Evolutionary conservation across 2,797 vertebrate genomes (phyloP), one percentile per base, ranked within the genome.

Genomic region (Diglossa cyanea): DNA sequence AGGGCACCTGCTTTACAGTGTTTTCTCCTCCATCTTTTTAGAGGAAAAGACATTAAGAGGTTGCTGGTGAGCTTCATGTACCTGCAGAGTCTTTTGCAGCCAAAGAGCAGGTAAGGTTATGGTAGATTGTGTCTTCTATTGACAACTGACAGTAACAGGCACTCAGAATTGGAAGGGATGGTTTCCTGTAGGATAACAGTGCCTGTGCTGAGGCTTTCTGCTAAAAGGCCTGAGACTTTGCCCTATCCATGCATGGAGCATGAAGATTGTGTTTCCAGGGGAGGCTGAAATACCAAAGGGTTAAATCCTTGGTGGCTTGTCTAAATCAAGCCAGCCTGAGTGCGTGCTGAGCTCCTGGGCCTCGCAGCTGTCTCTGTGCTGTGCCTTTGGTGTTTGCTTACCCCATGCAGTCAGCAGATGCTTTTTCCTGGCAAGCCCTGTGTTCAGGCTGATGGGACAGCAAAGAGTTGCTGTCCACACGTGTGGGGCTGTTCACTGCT

Each of bases 21-120:
- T 76, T 68, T 44, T 83, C 60, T 39, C 60, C 94, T 80, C 75
- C 7, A 25, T 85, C 76, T 89, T 68, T 94, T 47, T 85, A 99
- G 99, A 92, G 99, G 98, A 95, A 99, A 99, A 97, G 99, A 99
- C 96, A 99, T 99, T 42, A 99, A 99, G 96, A 98, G 98, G 62
- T 96, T 99, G 87, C 97, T 99, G 96, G 99, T 99, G 97, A 99
- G 99, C 98, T 99, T 99, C 96, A 99, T 99, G 99, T 99, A 99
- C 92, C 98, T 99, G 39, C 99, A 99, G 96, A 99, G 99, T 86
- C 98, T 99, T 47, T 97, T 99, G 92, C 99, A 99, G 98, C 99
- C 99, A 73, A 99, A 99, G 97, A 99, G 99, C 98, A 99, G 98
- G 99, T 99, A 72, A 97, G 97, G 57, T 54, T 44, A 10, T 0